A percentile compares a stretch with the other conserved stretches of the same genome.
phyloP scores from a whole-genome alignment of 1,140 invertebrate genomes.

The Aradophagus sp. region DNA sequence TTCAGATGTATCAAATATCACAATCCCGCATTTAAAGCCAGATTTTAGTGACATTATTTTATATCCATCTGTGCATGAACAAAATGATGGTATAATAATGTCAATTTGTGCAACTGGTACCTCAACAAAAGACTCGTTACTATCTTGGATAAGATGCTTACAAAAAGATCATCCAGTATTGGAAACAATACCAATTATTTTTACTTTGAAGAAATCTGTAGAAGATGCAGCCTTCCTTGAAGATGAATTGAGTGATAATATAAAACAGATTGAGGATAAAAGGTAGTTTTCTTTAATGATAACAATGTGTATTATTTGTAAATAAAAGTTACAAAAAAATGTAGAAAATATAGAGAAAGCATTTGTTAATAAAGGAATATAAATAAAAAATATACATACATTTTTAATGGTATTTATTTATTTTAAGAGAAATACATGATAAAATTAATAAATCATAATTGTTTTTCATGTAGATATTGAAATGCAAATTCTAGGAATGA shows the following conservation, averaged over 20 bases:
- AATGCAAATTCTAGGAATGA: no score
- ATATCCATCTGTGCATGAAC: constrained; percentile 87
- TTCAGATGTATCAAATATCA: constrained; percentile 81
- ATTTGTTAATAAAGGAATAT: no score
- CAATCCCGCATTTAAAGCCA: constrained; percentile 76
- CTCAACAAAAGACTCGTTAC: constrained; percentile 90
- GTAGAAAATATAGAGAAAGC: no score
- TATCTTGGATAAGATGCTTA: constrained; percentile 93
- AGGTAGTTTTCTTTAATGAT: no score
- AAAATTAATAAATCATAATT: no score
- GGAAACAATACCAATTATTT: constrained; percentile 85
- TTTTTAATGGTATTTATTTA: no score
- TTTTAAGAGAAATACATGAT: no score
- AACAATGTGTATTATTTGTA: no score
- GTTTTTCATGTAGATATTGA: no score
- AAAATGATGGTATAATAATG: constrained; percentile 93
- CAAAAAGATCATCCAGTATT: constrained; percentile 86
- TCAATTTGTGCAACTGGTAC: constrained; percentile 91
- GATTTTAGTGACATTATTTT: constrained; percentile 68
- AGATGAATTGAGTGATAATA: background rate
- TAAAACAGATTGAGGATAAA: no score
- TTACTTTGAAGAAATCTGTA: constrained; percentile 74
- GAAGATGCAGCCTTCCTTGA: constrained; percentile 4
- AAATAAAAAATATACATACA: no score
- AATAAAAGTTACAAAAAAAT: no score